Percentiles rank a stretch among this genome's conserved stretches.
Conservation (phyloP, 2,888 invertebrate genomes). For the Coleophora flavipennella region DNA sequence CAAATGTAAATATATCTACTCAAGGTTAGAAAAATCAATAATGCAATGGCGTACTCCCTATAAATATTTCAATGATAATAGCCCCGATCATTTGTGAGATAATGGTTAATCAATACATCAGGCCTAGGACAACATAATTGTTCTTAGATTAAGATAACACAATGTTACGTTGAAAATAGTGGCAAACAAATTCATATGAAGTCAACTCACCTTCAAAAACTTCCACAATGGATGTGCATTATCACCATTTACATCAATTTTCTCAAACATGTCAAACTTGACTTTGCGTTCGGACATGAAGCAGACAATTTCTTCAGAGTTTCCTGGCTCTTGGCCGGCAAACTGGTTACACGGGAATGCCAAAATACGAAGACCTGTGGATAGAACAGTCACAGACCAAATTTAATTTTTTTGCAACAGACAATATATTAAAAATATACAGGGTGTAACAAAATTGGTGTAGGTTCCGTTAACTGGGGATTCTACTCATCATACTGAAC, state of each 20-base stretch:
- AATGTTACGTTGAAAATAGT: neutral
- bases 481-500: no score
- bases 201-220: constrained; percentile 69
- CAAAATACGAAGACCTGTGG: constrained; percentile 81
- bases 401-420: no score
- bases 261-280: constrained; percentile 79
- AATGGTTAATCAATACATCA: no score
- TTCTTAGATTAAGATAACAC: no score
- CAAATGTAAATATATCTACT: no score
- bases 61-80: neutral
- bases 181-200: neutral
- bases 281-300: constrained; percentile 76
- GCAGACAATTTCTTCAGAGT: constrained; percentile 74
- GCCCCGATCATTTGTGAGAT: no score
- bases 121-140: neutral
- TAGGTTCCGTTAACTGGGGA: no score
- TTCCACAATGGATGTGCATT: constrained; percentile 78
- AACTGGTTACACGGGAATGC: constrained; percentile 94
- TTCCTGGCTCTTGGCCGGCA: constrained; percentile 79
- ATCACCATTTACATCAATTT: constrained; percentile 79
- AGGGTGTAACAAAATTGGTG: no score
- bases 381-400: no score
- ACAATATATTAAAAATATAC: no score
- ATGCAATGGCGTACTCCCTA: neutral
- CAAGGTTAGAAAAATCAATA: no score